phyloP scores from a whole-genome alignment of 1,140 invertebrate genomes.

The Pissodes strobi region DNA sequence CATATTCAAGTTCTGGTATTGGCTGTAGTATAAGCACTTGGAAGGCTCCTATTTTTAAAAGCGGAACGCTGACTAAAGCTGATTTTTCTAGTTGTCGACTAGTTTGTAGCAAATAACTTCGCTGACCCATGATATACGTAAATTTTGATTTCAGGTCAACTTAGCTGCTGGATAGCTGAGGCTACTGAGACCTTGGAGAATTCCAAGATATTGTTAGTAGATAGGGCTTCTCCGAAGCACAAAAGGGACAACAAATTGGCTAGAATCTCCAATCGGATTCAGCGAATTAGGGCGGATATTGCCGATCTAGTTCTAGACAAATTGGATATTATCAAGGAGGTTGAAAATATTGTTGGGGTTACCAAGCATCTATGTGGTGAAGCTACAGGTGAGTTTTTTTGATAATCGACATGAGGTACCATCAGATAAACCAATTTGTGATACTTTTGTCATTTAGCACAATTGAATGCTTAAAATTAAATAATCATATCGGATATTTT shows the following conservation, averaged over 20 bases:
- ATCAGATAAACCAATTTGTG: no score
- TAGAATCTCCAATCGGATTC: constrained; percentile 58
- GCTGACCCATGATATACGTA: no score
- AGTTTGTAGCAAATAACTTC: no score
- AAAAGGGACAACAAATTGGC: constrained; percentile 76
- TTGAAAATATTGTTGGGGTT: constrained; percentile 66
- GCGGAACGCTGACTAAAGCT: no score
- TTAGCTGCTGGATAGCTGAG: constrained; percentile 75
- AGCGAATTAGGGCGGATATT: constrained; percentile 73
- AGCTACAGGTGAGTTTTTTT: constrained; percentile 72
- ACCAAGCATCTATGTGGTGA: constrained; percentile 87
- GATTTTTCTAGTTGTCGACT: no score
- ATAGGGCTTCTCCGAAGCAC: constrained; percentile 77
- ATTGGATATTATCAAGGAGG: constrained; percentile 59
- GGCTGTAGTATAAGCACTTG: no score
- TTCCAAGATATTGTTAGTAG: constrained; percentile 70
- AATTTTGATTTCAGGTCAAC: constrained; percentile 63
- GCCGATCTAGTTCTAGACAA: constrained; percentile 69
- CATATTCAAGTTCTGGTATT: no score
- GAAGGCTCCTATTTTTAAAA: no score
- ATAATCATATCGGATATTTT: no score
- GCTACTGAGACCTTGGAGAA: constrained; percentile 59
- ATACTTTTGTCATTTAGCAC: no score
- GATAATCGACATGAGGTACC: no score
- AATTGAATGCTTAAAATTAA: no score